Base-by-base conservation (phyloP, 2,888 invertebrate genomes). In the Cataglyphis rosenhaueri region DNA sequence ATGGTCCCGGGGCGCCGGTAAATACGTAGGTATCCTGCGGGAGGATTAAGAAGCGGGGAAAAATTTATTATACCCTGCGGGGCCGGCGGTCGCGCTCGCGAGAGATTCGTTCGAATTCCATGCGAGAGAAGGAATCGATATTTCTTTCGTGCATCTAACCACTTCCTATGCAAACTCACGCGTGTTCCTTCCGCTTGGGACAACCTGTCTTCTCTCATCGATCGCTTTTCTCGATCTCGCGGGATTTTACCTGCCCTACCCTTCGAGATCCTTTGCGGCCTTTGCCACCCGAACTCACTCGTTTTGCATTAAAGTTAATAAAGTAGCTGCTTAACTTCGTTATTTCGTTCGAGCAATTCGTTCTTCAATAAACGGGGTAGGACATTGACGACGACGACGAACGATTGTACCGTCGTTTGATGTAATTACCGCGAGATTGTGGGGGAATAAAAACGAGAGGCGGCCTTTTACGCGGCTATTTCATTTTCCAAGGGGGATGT, bases 281-380 rank as follows among this genome's bases (percentile, higher is more conserved):
- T 70, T 71, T 35, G 35, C 44, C 18, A 71, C 35, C 35, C 59
- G 59, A 79, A 59, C 70, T 79, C 48, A 71, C 71, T 79, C 59
- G 25, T 78, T 78, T 75, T 78, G 57, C 57, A 78, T 78, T 79
- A 79, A 71, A 79, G 71, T 71, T 79, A 48, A 79, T 79, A 79
- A 79, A 79, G 78, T 44, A 12, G 59, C 70, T 44, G 70, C 59
- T 70, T 15, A 79, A 79, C 78, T 71, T 79, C 44, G 35, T 79
- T 79, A 79, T 71, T 48, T 71, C 59, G 44, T 71, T 61, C 44
- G 25, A 44, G 78, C 44, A 18, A 44, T 71, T 71, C 35, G 44
- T 71, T 35, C 44, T 79, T 25, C 35, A 48, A 18, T 52, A 35
- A 25, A 35, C 25, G 52, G 61, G 59, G 18, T 44, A n/a, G 9